phyloP scores from a whole-genome alignment of 2,113 vertebrate genomes.

The Dromiciops gliroides region DNA sequence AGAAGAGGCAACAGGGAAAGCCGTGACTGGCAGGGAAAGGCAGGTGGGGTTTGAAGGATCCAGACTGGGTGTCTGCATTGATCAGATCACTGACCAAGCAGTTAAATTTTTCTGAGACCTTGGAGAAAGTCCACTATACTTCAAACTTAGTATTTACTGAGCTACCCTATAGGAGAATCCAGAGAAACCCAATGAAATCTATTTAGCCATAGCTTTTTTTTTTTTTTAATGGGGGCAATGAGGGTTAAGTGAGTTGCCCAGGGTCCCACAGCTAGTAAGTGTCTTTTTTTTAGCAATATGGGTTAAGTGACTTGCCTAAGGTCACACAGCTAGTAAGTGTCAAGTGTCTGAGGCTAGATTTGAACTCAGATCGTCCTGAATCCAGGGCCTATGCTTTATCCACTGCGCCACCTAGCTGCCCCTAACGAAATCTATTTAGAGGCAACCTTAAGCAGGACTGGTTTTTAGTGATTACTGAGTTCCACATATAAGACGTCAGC shows the following conservation, averaged over 20 bases:
- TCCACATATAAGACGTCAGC: neutral
- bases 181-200: neutral
- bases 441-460: neutral
- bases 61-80: neutral
- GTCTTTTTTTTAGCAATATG: no score
- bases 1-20: neutral
- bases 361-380: no score
- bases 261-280: no score
- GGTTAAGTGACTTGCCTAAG: no score
- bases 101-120: neutral
- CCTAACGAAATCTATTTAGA: neutral
- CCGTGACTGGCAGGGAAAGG: neutral
- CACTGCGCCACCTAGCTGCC: no score
- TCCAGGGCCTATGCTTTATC: no score
- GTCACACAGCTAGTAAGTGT: no score
- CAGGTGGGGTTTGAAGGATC: neutral
- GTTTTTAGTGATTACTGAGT: neutral
- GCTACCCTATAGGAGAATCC: neutral
- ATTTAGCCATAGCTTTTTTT: no score
- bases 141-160: neutral
- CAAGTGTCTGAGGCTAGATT: no score
- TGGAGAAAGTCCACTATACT: neutral
- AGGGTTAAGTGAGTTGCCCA: no score
- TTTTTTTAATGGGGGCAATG: no score
- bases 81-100: neutral